Percentiles rank a stretch among this genome's conserved stretches.
phyloP scores from a whole-genome alignment of 2,113 vertebrate genomes.

The Oreocharis arfaki region DNA sequence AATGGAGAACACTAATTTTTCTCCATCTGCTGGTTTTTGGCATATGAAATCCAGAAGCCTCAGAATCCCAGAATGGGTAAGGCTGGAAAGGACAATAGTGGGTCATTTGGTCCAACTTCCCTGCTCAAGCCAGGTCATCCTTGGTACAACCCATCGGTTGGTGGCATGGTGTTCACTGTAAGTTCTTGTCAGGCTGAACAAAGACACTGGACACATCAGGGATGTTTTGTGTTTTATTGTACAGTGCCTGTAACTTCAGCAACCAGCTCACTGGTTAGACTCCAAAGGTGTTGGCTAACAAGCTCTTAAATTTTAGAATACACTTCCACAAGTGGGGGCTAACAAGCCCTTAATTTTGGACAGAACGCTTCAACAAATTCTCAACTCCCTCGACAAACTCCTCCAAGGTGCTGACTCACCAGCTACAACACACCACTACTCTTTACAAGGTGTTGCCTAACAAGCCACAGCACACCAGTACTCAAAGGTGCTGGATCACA shows the following conservation, averaged over 20 bases:
- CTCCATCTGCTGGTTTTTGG: not conserved
- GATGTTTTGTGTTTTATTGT: not conserved
- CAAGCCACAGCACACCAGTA: not conserved
- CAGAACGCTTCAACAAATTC: not conserved
- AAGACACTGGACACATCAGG: not conserved
- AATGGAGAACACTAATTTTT: not conserved
- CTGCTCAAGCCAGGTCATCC: not conserved
- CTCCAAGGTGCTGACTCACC: not conserved
- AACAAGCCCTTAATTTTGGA: not conserved
- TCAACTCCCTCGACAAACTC: not conserved
- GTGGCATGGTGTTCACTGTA: not conserved
- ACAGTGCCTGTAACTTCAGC: not conserved
- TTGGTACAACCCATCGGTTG: not conserved
- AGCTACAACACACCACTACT: not conserved
- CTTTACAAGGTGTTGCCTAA: not conserved
- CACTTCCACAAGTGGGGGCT: not conserved
- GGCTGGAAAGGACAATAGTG: not conserved
- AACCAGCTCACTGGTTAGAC: not conserved
- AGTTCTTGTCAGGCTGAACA: not conserved
- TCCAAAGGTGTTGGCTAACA: not conserved
- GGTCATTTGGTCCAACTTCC: not conserved
- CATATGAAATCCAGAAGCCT: not conserved
- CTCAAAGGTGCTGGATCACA: not conserved
- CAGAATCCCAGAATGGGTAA: not conserved
- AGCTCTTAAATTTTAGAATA: not conserved